phyloP scores from a whole-genome alignment of 2,888 invertebrate species.

The Andrena minutula region DNA sequence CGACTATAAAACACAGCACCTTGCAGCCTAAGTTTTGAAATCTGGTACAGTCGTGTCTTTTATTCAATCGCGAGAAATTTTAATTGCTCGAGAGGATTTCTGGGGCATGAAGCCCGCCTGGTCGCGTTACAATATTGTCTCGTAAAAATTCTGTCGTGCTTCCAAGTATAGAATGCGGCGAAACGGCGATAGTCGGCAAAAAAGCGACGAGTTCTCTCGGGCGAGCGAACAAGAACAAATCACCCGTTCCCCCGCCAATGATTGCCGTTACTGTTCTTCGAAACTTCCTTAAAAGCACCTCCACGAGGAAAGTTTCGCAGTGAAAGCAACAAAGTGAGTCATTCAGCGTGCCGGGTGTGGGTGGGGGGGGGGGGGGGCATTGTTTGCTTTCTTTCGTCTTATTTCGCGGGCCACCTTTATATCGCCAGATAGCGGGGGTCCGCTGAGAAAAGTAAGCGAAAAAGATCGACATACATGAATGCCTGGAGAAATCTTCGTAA shows the following conservation, averaged over 20 bases:
- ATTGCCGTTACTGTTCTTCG: conserved; percentile 58
- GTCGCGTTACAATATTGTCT: conserved; percentile 1
- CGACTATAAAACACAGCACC: no score
- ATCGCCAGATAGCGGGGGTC: conserved; percentile 20
- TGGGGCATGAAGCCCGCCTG: no score
- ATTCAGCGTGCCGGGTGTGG: conserved; percentile 59
- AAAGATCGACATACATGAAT: conserved; percentile 12
- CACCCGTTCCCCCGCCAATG: conserved; percentile 55
- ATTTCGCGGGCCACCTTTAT: conserved; percentile 55
- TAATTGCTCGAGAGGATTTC: conserved; percentile 1
- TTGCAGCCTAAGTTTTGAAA: no score
- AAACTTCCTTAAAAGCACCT: conserved; percentile 60
- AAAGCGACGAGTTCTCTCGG: conserved; percentile 25
- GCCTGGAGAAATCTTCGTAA: conserved; percentile 25
- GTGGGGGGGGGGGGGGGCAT: conserved; percentile 37
- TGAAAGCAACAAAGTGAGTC: conserved; percentile 66
- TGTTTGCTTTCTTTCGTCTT: conserved; percentile 63
- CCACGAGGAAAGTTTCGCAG: conserved; percentile 63
- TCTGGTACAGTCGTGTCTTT: no score
- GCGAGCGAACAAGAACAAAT: conserved; percentile 62
- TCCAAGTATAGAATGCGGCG: background rate
- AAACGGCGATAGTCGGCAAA: background rate
- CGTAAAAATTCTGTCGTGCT: conserved; percentile 10
- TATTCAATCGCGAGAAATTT: background rate
- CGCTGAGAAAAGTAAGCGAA: background rate